These are phyloP conservation scores for Phymatocera aterrima DNA, from an alignment of 2,888 invertebrate species.

Conservation along the genomic window DNA sequence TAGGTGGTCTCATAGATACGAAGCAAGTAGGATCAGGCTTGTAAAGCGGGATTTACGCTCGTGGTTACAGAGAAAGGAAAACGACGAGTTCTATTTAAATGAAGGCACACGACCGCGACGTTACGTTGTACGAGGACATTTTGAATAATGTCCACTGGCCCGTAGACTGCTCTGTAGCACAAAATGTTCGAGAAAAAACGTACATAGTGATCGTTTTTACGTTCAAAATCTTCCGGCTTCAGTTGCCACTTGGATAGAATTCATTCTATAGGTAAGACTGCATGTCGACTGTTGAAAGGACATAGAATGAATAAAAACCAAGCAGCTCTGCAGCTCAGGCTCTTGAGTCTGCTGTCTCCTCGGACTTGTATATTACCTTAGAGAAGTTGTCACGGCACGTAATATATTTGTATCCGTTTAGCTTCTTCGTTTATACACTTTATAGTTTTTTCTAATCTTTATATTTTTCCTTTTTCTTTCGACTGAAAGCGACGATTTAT, in stretches of 20 bases:
- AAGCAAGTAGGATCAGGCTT: slow-evolving; percentile 6
- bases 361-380: background rate
- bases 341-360: background rate
- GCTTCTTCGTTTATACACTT: background rate
- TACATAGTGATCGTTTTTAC: background rate
- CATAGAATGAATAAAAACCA: background rate
- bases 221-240: background rate
- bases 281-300: background rate
- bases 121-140: slow-evolving; percentile 2
- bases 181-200: background rate
- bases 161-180: background rate
- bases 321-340: background rate
- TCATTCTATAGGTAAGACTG: too few relatives aligned
- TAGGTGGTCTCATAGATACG: background rate
- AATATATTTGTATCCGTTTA: background rate
- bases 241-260: background rate
- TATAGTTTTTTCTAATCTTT: background rate
- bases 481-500: background rate
- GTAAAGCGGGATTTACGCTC: slow-evolving; percentile 6
- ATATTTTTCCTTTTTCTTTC: background rate
- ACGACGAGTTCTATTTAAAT: slow-evolving; percentile 19
- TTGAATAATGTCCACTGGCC: background rate
- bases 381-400: slow-evolving; percentile 2
- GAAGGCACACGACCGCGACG: background rate
- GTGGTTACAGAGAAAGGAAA: slow-evolving; percentile 1